A percentile compares a stretch with the other conserved stretches of the same genome.
These are phyloP conservation scores for Zosterops japonicus DNA, from an alignment of 2,113 vertebrate species.

Conservation along the genomic window DNA sequence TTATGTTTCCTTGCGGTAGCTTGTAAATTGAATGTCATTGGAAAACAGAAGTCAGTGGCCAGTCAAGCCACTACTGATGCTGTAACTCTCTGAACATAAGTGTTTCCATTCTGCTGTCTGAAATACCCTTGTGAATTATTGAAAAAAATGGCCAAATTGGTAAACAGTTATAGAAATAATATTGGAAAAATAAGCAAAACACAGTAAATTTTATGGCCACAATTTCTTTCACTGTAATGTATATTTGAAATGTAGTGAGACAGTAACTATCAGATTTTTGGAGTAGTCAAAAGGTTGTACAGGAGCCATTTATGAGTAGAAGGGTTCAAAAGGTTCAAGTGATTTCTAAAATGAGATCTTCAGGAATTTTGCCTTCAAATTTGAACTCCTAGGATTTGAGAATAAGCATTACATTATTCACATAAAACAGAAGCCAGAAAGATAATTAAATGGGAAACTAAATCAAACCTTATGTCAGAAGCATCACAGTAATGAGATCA, in stretches of 20 bases:
- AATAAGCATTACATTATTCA: background rate
- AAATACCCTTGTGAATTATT: background rate
- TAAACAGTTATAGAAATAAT: background rate
- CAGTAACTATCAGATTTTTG: background rate
- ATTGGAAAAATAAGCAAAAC: background rate
- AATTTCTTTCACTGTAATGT: background rate
- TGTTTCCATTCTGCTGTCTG: background rate
- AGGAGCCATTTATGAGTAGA: background rate
- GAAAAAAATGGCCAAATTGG: background rate
- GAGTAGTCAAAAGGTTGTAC: background rate
- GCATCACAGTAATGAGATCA: background rate
- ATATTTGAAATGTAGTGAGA: background rate
- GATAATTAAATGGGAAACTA: slow-evolving; percentile 13
- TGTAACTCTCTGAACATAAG: background rate
- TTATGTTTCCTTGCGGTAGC: background rate
- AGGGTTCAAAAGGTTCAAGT: background rate
- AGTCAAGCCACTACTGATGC: background rate
- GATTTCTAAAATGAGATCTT: background rate
- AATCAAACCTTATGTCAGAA: slow-evolving; percentile 42
- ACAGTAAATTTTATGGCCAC: background rate
- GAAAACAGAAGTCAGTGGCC: background rate
- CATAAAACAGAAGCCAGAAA: background rate
- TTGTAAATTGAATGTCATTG: background rate
- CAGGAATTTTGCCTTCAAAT: background rate
- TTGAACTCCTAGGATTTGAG: background rate